These are phyloP conservation scores for Galbula dea DNA, from an alignment of 2,113 vertebrate genomes.

Conservation along the genomic window DNA sequence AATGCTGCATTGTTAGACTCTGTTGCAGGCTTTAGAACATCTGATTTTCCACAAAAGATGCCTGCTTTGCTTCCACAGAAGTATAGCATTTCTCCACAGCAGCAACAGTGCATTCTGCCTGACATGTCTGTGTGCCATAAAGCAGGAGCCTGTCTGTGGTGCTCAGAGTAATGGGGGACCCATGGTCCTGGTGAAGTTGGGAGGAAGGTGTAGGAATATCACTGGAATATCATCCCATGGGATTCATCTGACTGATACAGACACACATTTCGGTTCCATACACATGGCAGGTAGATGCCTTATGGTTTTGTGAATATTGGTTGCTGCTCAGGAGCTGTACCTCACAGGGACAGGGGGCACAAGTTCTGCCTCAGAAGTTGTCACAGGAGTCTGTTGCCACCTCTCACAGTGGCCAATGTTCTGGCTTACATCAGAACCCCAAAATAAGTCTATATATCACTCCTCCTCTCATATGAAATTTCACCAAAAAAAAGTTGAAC, in stretches of 20 bases:
- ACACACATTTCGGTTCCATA: rapidly evolving
- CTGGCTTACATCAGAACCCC: not conserved
- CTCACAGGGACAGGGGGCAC: too few relatives aligned
- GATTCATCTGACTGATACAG: not conserved
- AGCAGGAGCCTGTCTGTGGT: not conserved
- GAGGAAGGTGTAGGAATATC: not conserved
- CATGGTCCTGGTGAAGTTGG: rapidly evolving
- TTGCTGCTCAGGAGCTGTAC: not conserved
- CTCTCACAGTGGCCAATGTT: not conserved
- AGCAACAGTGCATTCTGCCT: not conserved
- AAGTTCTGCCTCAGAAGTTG: not conserved
- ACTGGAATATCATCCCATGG: not conserved
- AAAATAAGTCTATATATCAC: not conserved
- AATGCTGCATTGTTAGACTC: not conserved
- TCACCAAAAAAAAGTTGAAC: not conserved
- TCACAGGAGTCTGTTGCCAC: not conserved
- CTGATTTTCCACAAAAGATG: not conserved
- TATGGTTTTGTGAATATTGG: not conserved
- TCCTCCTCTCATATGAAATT: not conserved
- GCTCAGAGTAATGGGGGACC: too few relatives aligned
- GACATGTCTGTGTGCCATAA: not conserved
- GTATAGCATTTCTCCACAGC: not conserved
- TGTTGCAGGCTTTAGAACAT: not conserved
- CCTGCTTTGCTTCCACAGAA: not conserved
- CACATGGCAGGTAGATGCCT: not conserved